These are phyloP conservation scores for Zaprionus camerounensis DNA, from an alignment of 1,140 invertebrate genomes.

Conservation along the genomic window DNA sequence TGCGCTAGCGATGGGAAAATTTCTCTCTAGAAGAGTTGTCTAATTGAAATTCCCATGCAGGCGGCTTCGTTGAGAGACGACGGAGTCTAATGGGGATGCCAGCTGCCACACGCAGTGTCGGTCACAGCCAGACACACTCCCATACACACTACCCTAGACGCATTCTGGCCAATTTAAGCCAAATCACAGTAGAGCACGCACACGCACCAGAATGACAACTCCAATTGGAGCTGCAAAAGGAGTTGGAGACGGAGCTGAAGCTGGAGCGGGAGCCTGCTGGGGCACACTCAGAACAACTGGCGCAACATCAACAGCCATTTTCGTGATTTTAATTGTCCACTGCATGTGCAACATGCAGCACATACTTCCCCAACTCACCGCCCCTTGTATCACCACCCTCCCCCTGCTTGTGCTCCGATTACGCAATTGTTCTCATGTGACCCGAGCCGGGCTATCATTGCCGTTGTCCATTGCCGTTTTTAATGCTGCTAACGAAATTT, in stretches of 20 bases:
- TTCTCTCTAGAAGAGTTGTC: conserved; percentile 28
- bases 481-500: conserved; percentile 82
- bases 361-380: conserved; percentile 1
- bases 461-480: conserved; percentile 53
- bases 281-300: conserved; percentile 31
- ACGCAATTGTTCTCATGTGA: conserved; percentile 80
- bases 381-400: neutral
- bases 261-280: neutral
- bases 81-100: conserved; percentile 42
- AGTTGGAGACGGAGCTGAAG: neutral
- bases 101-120: conserved; percentile 36
- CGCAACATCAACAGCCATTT: conserved; percentile 70
- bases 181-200: conserved; percentile 55
- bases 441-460: conserved; percentile 35
- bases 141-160: conserved; percentile 18
- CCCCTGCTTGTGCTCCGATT: conserved; percentile 38
- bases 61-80: neutral
- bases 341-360: conserved; percentile 32
- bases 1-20: conserved; percentile 46
- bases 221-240: conserved; percentile 6
- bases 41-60: conserved; percentile 61
- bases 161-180: conserved; percentile 48
- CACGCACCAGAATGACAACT: conserved; percentile 20
- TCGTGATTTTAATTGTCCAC: conserved; percentile 76
- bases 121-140: conserved; percentile 3